Conservation (phyloP, 1,140 invertebrate genomes). For the Cotesia typhae region DNA sequence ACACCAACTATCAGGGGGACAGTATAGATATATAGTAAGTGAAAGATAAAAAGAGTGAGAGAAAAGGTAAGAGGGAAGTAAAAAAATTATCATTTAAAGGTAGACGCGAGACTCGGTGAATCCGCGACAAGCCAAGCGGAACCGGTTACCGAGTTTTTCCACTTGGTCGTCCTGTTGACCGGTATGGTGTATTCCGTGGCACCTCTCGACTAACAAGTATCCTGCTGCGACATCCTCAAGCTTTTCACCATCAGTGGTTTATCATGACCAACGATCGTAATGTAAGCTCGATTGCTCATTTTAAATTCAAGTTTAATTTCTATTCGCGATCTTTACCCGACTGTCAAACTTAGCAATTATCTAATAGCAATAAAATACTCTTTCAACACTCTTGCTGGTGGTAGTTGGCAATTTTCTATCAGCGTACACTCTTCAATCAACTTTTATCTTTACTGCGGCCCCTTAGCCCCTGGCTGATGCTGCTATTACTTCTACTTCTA, state of each 20-base stretch:
- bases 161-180: constrained; percentile 10
- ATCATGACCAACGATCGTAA: too few relatives aligned
- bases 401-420: too few relatives aligned
- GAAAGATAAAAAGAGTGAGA: neutral
- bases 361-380: too few relatives aligned
- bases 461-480: constrained; percentile 5
- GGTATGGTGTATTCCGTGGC: neutral
- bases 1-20: neutral
- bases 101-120: constrained; percentile 26
- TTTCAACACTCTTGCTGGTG: too few relatives aligned
- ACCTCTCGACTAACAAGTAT: constrained; percentile 17
- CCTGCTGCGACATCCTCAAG: neutral
- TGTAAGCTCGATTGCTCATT: too few relatives aligned
- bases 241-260: constrained; percentile 14
- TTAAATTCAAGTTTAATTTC: too few relatives aligned
- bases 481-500: neutral
- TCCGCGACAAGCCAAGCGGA: constrained; percentile 25
- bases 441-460: too few relatives aligned
- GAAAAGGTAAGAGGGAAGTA: constrained; percentile 2
- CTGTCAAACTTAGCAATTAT: too few relatives aligned
- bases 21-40: neutral
- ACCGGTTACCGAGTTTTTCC: constrained; percentile 36
- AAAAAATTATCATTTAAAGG: constrained; percentile 29
- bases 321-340: too few relatives aligned
- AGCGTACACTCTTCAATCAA: too few relatives aligned